A percentile compares a stretch with the other conserved stretches of the same genome.
Conservation (phyloP, 1,140 invertebrate species). For the Drosophila insularis region DNA sequence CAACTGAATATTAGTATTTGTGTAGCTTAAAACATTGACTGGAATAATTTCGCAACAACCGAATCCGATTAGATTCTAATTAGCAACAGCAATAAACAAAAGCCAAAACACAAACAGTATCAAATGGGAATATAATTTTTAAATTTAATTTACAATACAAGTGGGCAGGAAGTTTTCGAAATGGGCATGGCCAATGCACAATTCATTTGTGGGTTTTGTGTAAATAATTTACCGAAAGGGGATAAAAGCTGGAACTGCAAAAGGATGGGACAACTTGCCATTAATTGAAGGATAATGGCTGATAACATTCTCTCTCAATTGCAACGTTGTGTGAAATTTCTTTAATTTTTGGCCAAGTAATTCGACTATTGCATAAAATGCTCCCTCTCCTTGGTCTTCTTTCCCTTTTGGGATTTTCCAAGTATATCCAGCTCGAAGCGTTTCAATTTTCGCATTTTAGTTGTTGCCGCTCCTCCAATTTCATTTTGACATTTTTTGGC, state of each 20-base stretch:
- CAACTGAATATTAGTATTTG: neutral
- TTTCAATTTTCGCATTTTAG: neutral
- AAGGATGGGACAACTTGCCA: neutral
- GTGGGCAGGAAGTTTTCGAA: neutral
- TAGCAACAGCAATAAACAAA: slow-evolving; percentile 34
- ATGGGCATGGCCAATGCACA: neutral
- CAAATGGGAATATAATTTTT: slow-evolving; percentile 26
- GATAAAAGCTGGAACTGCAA: neutral
- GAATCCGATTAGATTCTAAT: slow-evolving; percentile 31
- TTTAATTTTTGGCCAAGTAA: neutral
- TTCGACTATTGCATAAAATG: neutral
- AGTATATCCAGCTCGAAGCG: neutral
- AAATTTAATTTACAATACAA: slow-evolving; percentile 31
- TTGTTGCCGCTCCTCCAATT: neutral
- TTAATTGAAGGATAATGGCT: neutral
- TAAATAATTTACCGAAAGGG: slow-evolving; percentile 47
- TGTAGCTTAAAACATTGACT: neutral
- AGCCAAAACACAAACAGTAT: slow-evolving; percentile 16
- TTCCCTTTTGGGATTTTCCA: neutral
- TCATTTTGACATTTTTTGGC: slow-evolving; percentile 49
- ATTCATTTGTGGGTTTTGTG: slow-evolving; percentile 43
- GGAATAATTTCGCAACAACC: slow-evolving; percentile 10
- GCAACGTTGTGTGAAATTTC: neutral
- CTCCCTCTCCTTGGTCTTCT: neutral
- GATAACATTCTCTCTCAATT: neutral